Evolutionary conservation across 2,797 vertebrate species (phyloP).

Genomic region (Ctenopoma kingsleyae): DNA sequence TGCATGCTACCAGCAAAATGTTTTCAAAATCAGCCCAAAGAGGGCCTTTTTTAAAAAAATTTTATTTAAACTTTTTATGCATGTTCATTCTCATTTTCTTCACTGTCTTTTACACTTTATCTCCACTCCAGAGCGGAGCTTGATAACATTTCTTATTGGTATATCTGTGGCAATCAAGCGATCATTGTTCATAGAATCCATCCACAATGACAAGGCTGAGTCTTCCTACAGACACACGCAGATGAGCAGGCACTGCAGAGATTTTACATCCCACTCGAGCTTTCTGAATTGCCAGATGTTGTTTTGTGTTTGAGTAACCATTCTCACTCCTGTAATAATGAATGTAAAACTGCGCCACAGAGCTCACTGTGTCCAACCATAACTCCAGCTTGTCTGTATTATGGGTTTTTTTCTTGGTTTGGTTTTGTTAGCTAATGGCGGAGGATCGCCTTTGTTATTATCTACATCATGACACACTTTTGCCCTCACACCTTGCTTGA

Average conservation of each 20-base stretch:
- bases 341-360: conserved; percentile 11
- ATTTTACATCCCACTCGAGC: background rate
- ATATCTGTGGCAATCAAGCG: conserved; percentile 6
- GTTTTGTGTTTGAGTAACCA: conserved; percentile 9
- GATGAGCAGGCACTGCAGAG: background rate
- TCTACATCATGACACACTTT: conserved; percentile 51
- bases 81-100: background rate
- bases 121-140: background rate
- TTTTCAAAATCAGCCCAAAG: conserved; percentile 15
- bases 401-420: conserved; percentile 42
- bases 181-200: conserved; percentile 13
- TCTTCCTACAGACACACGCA: background rate
- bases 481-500: conserved; percentile 37
- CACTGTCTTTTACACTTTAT: background rate
- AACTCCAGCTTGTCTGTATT: conserved; percentile 25
- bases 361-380: background rate
- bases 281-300: background rate
- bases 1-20: conserved; percentile 34
- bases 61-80: background rate
- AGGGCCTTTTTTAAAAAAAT: background rate
- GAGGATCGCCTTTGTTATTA: conserved; percentile 21
- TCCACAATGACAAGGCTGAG: background rate
- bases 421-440: conserved; percentile 56
- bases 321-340: background rate
- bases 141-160: background rate